phyloP scores from a whole-genome alignment of 2,113 vertebrate species.

The Phylloscopus trochiloides region DNA sequence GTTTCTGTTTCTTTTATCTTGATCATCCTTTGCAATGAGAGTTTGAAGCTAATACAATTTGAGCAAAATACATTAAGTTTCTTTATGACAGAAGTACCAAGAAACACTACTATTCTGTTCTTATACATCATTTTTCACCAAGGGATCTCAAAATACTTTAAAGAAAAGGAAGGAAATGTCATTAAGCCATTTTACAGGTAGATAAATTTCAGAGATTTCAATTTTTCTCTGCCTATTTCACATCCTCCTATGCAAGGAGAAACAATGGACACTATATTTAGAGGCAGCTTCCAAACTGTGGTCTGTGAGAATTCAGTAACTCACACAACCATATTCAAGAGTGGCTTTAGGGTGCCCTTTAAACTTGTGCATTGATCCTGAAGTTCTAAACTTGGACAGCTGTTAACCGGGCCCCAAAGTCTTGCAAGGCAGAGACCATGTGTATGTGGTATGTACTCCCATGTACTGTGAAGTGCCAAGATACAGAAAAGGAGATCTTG shows the following conservation, averaged over 20 bases:
- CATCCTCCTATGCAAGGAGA: constrained; percentile 35
- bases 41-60: not conserved
- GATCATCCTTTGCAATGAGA: not conserved
- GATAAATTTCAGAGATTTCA: constrained; percentile 27
- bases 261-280: constrained; percentile 51
- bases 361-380: not conserved
- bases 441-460: accelerated
- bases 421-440: not conserved
- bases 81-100: not conserved
- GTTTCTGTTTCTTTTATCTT: not conserved
- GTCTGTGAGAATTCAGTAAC: not conserved
- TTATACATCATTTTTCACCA: not conserved
- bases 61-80: not conserved
- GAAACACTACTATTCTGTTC: not conserved
- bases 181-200: constrained; percentile 33
- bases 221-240: constrained; percentile 33
- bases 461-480: not conserved
- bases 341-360: not conserved
- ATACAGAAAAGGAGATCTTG: not conserved
- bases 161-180: constrained; percentile 38
- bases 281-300: not conserved
- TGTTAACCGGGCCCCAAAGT: not conserved
- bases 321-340: not conserved
- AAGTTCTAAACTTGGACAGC: not conserved
- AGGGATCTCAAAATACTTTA: not conserved